These are phyloP conservation scores for Gortyna flavago DNA, from an alignment of 2,888 invertebrate genomes.

Conservation along the genomic window DNA sequence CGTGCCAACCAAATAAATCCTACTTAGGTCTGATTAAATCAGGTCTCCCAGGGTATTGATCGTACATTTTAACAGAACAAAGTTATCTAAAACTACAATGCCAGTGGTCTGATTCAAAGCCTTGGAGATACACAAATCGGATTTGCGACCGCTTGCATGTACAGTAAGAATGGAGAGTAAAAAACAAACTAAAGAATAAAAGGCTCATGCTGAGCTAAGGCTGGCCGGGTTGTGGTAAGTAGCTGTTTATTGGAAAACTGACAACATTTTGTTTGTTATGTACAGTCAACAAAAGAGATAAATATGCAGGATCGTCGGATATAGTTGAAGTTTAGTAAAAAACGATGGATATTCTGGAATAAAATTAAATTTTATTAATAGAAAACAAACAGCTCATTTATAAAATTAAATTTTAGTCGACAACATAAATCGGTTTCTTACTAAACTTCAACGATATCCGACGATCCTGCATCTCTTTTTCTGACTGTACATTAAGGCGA, in stretches of 20 bases:
- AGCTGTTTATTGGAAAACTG: slow-evolving; percentile 38
- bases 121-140: slow-evolving; percentile 76
- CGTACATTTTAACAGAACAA: slow-evolving; percentile 43
- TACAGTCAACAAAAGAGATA: too few relatives aligned
- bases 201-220: slow-evolving; percentile 69
- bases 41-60: slow-evolving; percentile 32
- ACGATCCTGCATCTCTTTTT: too few relatives aligned
- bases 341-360: too few relatives aligned
- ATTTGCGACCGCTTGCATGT: slow-evolving; percentile 73
- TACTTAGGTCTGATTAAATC: slow-evolving; percentile 40
- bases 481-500: too few relatives aligned
- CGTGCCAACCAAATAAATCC: slow-evolving; percentile 38
- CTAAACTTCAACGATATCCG: too few relatives aligned
- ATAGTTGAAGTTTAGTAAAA: too few relatives aligned
- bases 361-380: too few relatives aligned
- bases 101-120: slow-evolving; percentile 64
- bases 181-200: slow-evolving; percentile 70
- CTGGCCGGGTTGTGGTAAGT: slow-evolving; percentile 66
- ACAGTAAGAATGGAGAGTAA: slow-evolving; percentile 73
- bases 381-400: too few relatives aligned
- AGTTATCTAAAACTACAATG: slow-evolving; percentile 60
- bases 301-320: too few relatives aligned
- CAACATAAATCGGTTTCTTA: too few relatives aligned
- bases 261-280: neutral
- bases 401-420: too few relatives aligned